Evolutionary conservation across 2,113 vertebrate species (phyloP).

Genomic region (Ptyas mucosa): DNA sequence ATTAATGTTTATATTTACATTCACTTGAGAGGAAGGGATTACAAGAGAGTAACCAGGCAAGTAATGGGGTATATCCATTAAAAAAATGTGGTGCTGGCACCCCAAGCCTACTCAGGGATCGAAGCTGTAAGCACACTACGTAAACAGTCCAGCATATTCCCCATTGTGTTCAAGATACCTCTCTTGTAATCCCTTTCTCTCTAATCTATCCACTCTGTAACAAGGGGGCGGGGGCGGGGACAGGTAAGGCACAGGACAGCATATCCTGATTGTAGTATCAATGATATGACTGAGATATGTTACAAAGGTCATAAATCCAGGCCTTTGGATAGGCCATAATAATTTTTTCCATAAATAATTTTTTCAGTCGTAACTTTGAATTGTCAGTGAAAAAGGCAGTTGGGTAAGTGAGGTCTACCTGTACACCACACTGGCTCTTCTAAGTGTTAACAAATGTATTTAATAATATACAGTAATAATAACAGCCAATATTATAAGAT

Average conservation of each 20-base stretch:
- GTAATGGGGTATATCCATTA: neutral
- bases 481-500: neutral
- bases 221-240: fast-evolving
- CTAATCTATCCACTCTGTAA: neutral
- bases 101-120: neutral
- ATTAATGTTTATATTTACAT: neutral
- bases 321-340: no score
- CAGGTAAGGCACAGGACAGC: neutral
- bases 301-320: neutral
- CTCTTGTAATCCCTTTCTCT: neutral
- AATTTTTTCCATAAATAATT: neutral
- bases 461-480: neutral
- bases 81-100: neutral
- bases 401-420: neutral
- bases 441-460: neutral
- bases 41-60: neutral
- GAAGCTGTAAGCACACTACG: neutral
- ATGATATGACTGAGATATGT: neutral
- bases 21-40: neutral
- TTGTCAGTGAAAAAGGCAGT: neutral
- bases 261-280: neutral
- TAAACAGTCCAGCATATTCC: neutral
- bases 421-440: neutral
- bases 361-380: neutral
- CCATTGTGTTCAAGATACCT: neutral